Conservation (phyloP, 2,797 vertebrate genomes). For the Phaenicophaeus curvirostris region DNA sequence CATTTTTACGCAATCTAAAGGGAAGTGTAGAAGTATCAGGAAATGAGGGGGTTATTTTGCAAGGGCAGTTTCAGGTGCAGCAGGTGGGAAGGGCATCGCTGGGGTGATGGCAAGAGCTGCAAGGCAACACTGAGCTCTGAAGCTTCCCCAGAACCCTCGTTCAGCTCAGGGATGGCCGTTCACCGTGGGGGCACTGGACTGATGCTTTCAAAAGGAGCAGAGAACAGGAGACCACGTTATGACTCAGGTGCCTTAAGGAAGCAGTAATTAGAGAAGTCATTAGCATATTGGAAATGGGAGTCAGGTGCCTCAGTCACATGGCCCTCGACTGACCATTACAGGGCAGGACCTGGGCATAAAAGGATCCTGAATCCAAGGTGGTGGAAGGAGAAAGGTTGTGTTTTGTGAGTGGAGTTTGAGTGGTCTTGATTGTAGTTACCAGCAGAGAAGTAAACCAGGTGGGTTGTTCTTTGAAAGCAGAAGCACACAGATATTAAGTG, state of each 20-base stretch:
- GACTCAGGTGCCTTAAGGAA: background rate
- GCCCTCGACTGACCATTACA: background rate
- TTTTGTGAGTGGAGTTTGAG: too few relatives aligned
- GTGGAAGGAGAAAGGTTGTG: rapidly evolving
- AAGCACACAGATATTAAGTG: rapidly evolving
- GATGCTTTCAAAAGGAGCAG: background rate
- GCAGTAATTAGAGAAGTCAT: background rate
- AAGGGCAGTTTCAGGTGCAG: background rate
- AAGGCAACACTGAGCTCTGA: background rate
- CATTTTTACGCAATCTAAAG: background rate
- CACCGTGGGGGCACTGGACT: background rate
- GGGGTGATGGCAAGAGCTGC: background rate
- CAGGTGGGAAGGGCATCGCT: background rate
- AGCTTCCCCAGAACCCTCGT: background rate
- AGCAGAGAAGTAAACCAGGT: rapidly evolving
- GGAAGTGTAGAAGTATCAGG: background rate
- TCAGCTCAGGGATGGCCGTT: background rate
- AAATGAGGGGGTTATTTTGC: background rate
- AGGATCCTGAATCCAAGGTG: rapidly evolving
- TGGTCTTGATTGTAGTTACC: rapidly evolving
- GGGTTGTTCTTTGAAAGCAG: rapidly evolving
- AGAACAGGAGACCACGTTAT: background rate
- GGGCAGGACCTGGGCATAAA: background rate
- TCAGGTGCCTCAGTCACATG: background rate
- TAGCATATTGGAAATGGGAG: background rate